Conservation (phyloP, 2,113 vertebrate species). For the Cygnus atratus region DNA sequence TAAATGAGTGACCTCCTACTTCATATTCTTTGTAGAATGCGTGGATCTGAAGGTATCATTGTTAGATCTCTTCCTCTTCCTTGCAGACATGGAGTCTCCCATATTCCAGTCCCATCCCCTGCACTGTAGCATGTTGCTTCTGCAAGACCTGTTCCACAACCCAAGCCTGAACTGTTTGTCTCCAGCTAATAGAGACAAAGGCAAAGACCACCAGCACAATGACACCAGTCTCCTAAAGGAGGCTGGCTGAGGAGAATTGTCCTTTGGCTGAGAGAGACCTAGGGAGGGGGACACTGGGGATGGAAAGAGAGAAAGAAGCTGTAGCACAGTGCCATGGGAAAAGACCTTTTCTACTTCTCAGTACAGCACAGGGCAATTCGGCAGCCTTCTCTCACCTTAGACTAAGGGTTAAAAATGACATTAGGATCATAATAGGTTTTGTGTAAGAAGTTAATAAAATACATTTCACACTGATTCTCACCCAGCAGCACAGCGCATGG, state of each 20-base stretch:
- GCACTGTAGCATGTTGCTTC: neutral
- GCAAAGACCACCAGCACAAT: neutral
- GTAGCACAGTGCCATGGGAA: neutral
- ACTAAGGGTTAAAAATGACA: neutral
- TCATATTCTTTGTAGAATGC: neutral
- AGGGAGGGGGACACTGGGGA: neutral
- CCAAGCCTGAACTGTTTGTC: neutral
- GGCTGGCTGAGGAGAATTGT: neutral
- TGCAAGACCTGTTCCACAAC: neutral
- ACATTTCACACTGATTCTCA: neutral
- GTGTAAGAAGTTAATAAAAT: neutral
- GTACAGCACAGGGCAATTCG: neutral
- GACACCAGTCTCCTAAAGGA: neutral
- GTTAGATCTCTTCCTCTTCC: neutral
- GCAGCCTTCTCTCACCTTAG: neutral
- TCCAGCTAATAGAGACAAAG: neutral
- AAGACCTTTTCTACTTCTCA: neutral
- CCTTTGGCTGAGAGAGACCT: neutral
- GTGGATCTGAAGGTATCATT: neutral
- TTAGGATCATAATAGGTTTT: neutral
- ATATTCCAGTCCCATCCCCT: neutral
- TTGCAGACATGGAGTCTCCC: neutral
- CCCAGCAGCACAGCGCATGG: neutral
- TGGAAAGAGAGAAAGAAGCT: neutral
- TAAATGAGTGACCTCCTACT: neutral